Evolutionary conservation across 2,797 vertebrate species (phyloP), one percentile per base, ranked within the genome.

Genomic region (Hafferia zeledoni): DNA sequence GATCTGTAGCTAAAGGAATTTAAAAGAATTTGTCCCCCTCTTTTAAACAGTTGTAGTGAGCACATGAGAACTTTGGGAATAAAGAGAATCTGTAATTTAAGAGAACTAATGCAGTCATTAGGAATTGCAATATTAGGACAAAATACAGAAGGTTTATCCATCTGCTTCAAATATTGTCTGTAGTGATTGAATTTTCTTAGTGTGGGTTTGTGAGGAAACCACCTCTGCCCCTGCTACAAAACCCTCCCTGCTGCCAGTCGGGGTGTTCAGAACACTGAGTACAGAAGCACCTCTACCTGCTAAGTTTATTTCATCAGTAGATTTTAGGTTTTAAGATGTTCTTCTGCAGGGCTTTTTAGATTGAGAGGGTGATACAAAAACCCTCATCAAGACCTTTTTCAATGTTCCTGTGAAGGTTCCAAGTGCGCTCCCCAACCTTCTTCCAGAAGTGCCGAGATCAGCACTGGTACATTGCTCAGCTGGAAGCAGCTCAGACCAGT

Each of bases 401-500:
- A 61, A 46, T 11, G 1, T 91, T 83, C 17, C 35, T 93, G 76
- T 96, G 92, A 92, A 99, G 99, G 94, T 99, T 99, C 97, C 99
- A 99, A 96, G 99, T 99, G 50, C 99, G 99, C 84, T 99, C 99
- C 0, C 99, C 99, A 44, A 99, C 99, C 25, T 99, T 99, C 96
- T 99, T 99, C 97, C 99, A 99, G 95, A 99, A 99, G 97, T 99
- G 99, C 96, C 98, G 99, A 74, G 99, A 99, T 96, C 99, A 99
- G 91, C 99, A 99, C 95, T 99, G 99, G 99, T 99, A 99, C 97
- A 99, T 99, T 97, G 99, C 99, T 97, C 99, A 99, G 31, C 94
- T 99, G 96, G 99, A 99, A 97, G 98, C 99, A 4, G 99, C 99
- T 61, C 99, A 99, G 97, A 98, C 98, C 13, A 98, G 99, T 94